phyloP scores from a whole-genome alignment of 2,888 invertebrate genomes.

The Beris morrisii region DNA sequence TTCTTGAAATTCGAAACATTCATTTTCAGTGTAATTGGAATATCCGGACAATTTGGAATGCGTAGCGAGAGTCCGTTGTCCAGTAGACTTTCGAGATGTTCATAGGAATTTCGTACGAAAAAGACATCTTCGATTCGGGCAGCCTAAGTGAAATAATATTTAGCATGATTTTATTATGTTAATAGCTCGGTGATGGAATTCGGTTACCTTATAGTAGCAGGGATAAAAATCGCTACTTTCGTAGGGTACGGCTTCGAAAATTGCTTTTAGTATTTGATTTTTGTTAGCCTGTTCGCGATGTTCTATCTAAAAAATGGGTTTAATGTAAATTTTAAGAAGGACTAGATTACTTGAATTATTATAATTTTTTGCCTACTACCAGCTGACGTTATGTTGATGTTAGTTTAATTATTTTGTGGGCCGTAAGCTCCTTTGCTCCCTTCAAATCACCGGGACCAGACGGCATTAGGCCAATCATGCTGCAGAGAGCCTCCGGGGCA shows the following conservation, averaged over 20 bases:
- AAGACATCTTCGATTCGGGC: constrained; percentile 34
- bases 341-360: too few relatives aligned
- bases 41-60: constrained; percentile 10
- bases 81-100: constrained; percentile 32
- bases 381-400: too few relatives aligned
- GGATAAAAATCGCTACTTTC: constrained; percentile 35
- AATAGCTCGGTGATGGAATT: too few relatives aligned
- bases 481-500: too few relatives aligned
- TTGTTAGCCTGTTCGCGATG: constrained; percentile 6
- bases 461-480: too few relatives aligned
- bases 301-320: neutral
- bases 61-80: constrained; percentile 29
- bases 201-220: constrained; percentile 37
- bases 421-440: too few relatives aligned
- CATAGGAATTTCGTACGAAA: constrained; percentile 37
- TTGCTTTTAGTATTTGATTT: constrained; percentile 34
- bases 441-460: too few relatives aligned
- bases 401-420: too few relatives aligned
- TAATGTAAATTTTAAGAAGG: neutral
- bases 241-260: constrained; percentile 24
- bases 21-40: constrained; percentile 35
- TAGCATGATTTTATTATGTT: too few relatives aligned
- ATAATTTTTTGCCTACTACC: too few relatives aligned
- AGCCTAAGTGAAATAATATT: constrained; percentile 13
- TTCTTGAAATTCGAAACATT: constrained; percentile 35